These are phyloP conservation scores for Myathropa florea DNA, from an alignment of 2,888 invertebrate species.

Conservation along the genomic window DNA sequence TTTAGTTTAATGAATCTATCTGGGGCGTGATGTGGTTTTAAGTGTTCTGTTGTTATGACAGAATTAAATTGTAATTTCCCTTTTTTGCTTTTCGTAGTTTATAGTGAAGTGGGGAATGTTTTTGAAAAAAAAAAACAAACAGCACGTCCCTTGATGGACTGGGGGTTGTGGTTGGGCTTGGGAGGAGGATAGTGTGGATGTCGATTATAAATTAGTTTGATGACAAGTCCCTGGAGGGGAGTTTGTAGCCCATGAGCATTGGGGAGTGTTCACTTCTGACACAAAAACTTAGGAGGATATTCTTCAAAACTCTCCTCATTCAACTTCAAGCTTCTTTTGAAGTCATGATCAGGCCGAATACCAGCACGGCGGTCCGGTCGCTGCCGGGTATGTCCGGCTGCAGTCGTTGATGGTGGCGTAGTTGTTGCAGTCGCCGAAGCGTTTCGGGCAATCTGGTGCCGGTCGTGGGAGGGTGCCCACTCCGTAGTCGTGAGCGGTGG, in stretches of 20 bases:
- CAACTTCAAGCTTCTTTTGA: too few species aligned
- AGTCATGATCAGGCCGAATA: too few species aligned
- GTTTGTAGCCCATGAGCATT: neutral
- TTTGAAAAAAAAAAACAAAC: neutral
- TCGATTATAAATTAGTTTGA: neutral
- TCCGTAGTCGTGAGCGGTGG: constrained; percentile 81
- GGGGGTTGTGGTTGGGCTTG: neutral
- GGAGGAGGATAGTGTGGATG: neutral
- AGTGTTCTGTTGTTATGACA: constrained; percentile 22
- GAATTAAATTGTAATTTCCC: constrained; percentile 43
- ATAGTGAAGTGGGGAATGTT: neutral
- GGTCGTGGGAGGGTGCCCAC: constrained; percentile 61
- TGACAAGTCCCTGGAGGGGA: neutral
- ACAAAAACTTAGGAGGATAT: too few species aligned
- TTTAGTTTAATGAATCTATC: constrained; percentile 51
- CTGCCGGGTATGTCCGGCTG: constrained; percentile 77
- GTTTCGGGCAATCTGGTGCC: constrained; percentile 72
- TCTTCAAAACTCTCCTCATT: too few species aligned
- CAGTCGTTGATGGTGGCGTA: constrained; percentile 80
- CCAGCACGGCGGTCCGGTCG: constrained; percentile 77
- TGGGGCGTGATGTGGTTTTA: constrained; percentile 54
- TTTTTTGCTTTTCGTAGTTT: constrained; percentile 17
- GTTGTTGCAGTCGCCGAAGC: constrained; percentile 79
- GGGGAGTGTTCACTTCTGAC: neutral
- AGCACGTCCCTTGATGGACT: neutral